A percentile compares a stretch with the other conserved stretches of the same genome.
phyloP scores from a whole-genome alignment of 2,113 vertebrate species.

The Butorides virescens region DNA sequence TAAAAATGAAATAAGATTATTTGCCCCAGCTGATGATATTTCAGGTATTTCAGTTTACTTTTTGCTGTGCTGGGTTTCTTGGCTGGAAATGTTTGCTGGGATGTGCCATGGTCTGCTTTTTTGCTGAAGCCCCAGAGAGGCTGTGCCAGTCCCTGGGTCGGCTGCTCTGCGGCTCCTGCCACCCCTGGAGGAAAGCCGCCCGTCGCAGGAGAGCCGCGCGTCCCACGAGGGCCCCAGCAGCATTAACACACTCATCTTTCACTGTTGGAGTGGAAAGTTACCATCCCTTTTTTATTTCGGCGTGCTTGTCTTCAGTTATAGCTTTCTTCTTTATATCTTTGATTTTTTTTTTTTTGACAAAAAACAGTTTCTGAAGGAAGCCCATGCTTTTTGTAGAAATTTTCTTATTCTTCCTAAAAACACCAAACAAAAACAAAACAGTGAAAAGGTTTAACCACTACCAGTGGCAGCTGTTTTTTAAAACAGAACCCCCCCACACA shows the following conservation, averaged over 20 bases:
- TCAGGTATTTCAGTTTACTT: background rate
- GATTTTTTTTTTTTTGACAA: background rate
- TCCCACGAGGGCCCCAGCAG: background rate
- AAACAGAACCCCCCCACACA: too few species aligned
- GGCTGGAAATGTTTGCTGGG: background rate
- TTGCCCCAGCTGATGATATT: accelerated
- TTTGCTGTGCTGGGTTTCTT: background rate
- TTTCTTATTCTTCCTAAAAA: background rate
- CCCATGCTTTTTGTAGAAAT: accelerated
- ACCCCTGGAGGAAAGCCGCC: background rate
- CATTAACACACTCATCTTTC: background rate
- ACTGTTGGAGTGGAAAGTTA: background rate
- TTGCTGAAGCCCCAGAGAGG: background rate
- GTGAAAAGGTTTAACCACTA: background rate
- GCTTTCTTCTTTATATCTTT: background rate
- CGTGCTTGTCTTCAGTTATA: background rate
- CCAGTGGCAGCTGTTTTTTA: background rate
- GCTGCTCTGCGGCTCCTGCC: background rate
- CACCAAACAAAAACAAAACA: background rate
- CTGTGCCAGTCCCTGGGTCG: background rate
- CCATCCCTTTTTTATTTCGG: background rate
- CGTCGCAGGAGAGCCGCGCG: accelerated
- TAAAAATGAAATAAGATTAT: background rate
- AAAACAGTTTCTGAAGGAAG: background rate
- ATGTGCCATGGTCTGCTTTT: accelerated